Conservation (phyloP, 2,113 vertebrate species). For the Hydropotes inermis region DNA sequence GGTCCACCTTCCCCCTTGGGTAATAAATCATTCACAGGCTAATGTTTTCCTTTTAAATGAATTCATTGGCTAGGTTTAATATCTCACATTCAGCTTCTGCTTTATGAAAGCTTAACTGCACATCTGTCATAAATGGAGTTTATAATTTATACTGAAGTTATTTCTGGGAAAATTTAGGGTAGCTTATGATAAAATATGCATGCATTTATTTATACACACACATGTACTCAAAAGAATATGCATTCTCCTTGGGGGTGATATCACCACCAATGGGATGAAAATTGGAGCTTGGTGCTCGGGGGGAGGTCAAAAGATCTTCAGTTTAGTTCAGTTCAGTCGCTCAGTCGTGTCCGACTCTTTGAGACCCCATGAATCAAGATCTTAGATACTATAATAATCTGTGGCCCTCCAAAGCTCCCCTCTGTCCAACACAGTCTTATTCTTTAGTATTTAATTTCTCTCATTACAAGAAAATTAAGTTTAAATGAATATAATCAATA, state of each 20-base stretch:
- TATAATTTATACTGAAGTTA: background rate
- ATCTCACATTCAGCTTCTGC: background rate
- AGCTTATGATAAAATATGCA: background rate
- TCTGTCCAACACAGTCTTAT: background rate
- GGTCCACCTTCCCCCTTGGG: background rate
- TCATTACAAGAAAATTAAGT: background rate
- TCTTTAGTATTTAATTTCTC: background rate
- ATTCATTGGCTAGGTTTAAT: background rate
- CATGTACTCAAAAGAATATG: background rate
- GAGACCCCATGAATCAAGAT: background rate
- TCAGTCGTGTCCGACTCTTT: too few relatives aligned
- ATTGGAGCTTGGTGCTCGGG: background rate
- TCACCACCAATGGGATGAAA: background rate
- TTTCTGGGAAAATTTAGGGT: background rate
- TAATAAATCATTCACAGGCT: slow-evolving; percentile 25
- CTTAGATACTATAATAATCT: background rate
- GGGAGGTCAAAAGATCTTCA: background rate
- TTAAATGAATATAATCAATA: background rate
- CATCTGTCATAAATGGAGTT: background rate
- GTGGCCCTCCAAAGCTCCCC: background rate
- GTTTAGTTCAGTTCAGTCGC: too few relatives aligned
- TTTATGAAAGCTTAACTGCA: background rate
- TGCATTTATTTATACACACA: background rate
- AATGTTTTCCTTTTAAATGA: background rate
- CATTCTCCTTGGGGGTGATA: background rate